Evolutionary conservation across 92 coral and sea anemone species (phyloP).

Genomic region (Palythoa grandiflora): DNA sequence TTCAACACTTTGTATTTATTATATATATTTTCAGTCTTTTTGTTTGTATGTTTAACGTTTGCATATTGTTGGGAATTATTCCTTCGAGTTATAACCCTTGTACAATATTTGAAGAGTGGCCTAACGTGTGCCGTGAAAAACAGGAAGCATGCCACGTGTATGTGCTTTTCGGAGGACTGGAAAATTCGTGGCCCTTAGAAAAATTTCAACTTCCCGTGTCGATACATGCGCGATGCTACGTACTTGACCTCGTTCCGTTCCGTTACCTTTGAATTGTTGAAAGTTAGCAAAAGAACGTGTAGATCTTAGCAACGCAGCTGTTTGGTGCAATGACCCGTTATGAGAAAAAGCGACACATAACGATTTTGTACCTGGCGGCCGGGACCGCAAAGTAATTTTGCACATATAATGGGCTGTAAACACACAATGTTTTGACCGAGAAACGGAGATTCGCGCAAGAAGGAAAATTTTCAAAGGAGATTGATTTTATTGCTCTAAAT

Average conservation of each 20-base stretch:
- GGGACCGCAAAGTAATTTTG: neutral
- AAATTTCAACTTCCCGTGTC: neutral
- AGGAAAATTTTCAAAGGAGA: neutral
- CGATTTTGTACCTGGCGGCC: neutral
- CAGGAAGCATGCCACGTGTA: constrained; percentile 3
- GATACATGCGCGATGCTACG: neutral
- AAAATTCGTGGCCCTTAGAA: neutral
- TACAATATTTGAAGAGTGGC: too few species aligned
- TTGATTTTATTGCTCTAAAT: too few species aligned
- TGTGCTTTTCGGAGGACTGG: neutral
- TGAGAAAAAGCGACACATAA: neutral
- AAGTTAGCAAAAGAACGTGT: constrained; percentile 19
- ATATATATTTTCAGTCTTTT: too few species aligned
- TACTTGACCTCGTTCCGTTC: constrained; percentile 39
- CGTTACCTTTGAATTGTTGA: constrained; percentile 24
- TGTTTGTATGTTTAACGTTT: too few species aligned
- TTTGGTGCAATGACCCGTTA: constrained; percentile 8
- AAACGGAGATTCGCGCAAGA: neutral
- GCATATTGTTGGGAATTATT: too few species aligned
- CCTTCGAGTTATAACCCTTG: too few species aligned
- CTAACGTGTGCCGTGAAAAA: neutral
- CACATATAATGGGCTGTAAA: neutral
- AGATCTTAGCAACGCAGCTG: constrained; percentile 33
- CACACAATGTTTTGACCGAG: neutral
- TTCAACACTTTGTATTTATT: too few species aligned